These are phyloP conservation scores for Oryzias javanicus DNA, from an alignment of 2,113 vertebrate species.

Conservation along the genomic window DNA sequence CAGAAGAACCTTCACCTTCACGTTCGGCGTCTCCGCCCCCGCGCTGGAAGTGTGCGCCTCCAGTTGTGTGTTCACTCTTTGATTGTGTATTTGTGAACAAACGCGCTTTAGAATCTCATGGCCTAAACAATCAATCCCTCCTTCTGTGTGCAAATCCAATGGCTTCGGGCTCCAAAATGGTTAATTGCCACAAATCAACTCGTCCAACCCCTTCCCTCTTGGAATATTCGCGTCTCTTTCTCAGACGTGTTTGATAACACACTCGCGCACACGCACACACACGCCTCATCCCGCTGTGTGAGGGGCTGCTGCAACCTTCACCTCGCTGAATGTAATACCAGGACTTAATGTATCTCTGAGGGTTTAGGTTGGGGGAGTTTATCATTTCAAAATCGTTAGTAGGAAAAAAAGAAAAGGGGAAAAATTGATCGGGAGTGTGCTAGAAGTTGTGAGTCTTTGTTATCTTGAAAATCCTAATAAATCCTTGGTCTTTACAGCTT, in stretches of 20 bases:
- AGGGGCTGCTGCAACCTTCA: conserved; percentile 81
- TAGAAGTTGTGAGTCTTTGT: conserved; percentile 97
- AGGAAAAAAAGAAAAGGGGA: conserved; percentile 71
- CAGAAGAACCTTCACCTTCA: background rate
- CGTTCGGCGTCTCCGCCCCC: conserved; percentile 15
- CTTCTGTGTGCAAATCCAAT: conserved; percentile 66
- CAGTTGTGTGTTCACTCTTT: conserved; percentile 63
- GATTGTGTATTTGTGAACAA: conserved; percentile 76
- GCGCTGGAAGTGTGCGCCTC: conserved; percentile 23
- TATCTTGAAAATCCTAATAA: conserved; percentile 98
- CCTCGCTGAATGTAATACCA: conserved; percentile 80
- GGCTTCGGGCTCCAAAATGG: conserved; percentile 75
- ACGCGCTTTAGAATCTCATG: conserved; percentile 70
- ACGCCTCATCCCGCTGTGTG: conserved; percentile 66
- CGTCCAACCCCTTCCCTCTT: conserved; percentile 40
- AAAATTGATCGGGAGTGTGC: conserved; percentile 96
- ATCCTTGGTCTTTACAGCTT: conserved; percentile 99
- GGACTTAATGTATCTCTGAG: conserved; percentile 84
- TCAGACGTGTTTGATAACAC: conserved; percentile 45
- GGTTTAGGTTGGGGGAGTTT: conserved; percentile 82
- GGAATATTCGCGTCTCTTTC: conserved; percentile 31
- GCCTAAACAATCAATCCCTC: conserved; percentile 74
- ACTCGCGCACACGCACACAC: conserved; percentile 49
- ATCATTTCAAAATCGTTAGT: conserved; percentile 95
- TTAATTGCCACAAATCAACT: conserved; percentile 80